Base-by-base conservation (phyloP, 1,140 invertebrate species). In the Diorhabda sublineata region DNA sequence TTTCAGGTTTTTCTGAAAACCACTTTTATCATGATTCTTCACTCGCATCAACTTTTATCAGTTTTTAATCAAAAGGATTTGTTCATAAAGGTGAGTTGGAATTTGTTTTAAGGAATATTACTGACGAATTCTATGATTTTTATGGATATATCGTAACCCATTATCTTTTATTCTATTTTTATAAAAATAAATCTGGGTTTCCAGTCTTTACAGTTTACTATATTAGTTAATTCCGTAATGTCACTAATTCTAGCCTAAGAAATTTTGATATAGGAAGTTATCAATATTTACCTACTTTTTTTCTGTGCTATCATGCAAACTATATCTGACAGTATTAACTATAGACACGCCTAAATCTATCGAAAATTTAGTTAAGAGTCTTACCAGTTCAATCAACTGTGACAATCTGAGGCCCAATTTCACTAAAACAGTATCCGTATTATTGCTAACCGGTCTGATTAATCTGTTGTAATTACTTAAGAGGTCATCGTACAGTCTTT, bases 381-480 rank as follows among this genome's bases (percentile, higher is more conserved):
- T 92, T 86, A 93, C 94, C 87, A 96, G 85, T 85, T 98, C 96
- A 78, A 98, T 97, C 68, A 98, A 90, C 81, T 98, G 96, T 0
- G 95, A 97, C 61, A 98, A 84, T 60, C 95, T 84, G 42, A 98
- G 85, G 26, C 96, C 96, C 45, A 98, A 84, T 81, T 96, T 95
- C 58, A 98, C 95, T 42, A 95, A 85, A 7, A 97, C 90, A n/a
- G 92, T 95, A 78, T 98, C 93, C 3, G 91, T 94, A 80, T 96
- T 96, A 81, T 97, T 95, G 72, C 89, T 90, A 4, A 98, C 95
- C 0, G 97, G 97, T 75, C 96, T 85, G 68, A 97, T 97, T 45
- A 98, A 87, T 72, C 96, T 89, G 84, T 99, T 98, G 82, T 99
- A 99, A 83, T 95, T 96, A 75, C 94, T 95, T 67, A 99, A 86